Base-by-base conservation (phyloP, 2,888 invertebrate genomes). In the Incurvaria masculella region DNA sequence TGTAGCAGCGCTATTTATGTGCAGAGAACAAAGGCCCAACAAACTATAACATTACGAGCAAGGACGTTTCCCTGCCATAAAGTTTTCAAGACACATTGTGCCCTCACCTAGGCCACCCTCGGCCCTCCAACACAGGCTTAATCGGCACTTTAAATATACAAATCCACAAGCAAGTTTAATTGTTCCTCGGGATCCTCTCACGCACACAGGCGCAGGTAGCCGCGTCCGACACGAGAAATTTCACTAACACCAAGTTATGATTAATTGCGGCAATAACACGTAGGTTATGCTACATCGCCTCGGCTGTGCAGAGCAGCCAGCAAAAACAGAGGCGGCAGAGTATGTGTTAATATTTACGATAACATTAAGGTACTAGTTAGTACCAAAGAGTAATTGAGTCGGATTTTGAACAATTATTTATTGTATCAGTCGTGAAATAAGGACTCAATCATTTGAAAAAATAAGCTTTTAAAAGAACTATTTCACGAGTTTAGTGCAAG, bases 211-310 rank as follows among this genome's bases (percentile, higher is more conserved):
- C 11, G 33, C 33, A n/a, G 11, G 14, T n/a, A 10, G 8, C 33
- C 11, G 6, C 23, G 23, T 42, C 11, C n/a, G 5, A 11, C 11
- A 21, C 42, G 68, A 69, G 71, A 69, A 75, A 75, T 78, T 74
- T 73, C 71, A 72, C 71, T 73, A 71, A 67, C 69, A 67, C 71
- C 68, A 75, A 76, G 65, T 78, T 78, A 72, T 76, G 78, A 78
- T 78, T 76, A 76, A 78, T 76, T 73, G 70, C 64, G 62, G 70
- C 67, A 74, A 75, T 78, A 72, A 69, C 66, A 68, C 64, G 68
- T 66, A 66, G 64, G 65, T 65, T 66, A 59, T 59, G 63, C 60
- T 62, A 69, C 61, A 65, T 67, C 65, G 66, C 68, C 64, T n/a
- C 14, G 33, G 33, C 33, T 33, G 14, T 4, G 23, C 33, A 33